phyloP scores from a whole-genome alignment of 2,113 vertebrate genomes.

The Fregetta grallaria region DNA sequence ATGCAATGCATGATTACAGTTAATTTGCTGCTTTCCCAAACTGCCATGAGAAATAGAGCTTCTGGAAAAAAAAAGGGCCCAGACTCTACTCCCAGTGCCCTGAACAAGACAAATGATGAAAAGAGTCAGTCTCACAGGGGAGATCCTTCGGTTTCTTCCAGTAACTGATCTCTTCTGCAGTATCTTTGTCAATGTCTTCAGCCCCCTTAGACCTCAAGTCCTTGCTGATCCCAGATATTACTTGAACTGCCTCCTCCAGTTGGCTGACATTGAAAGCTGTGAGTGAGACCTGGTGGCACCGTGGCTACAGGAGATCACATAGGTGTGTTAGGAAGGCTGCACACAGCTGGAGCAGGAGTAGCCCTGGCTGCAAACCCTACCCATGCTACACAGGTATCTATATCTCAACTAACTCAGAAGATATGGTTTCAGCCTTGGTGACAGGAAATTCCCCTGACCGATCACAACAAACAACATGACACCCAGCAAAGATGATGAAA shows the following conservation, averaged over 20 bases:
- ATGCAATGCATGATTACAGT: not conserved
- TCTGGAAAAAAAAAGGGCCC: not conserved
- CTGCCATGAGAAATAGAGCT: not conserved
- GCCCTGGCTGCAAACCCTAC: not conserved
- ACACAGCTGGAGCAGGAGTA: not conserved
- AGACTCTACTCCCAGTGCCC: not conserved
- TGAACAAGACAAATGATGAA: not conserved
- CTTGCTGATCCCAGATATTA: not conserved
- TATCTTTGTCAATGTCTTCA: not conserved
- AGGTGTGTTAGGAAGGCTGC: not conserved
- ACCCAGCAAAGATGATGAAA: not conserved
- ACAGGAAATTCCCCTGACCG: not conserved
- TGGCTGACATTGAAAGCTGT: not conserved
- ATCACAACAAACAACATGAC: not conserved
- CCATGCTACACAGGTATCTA: not conserved
- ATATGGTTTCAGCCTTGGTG: not conserved
- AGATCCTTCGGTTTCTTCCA: not conserved
- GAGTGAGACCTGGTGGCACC: not conserved
- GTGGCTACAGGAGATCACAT: not conserved
- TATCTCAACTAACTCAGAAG: not conserved
- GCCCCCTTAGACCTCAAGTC: not conserved
- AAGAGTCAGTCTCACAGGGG: not conserved
- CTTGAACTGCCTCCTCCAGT: not conserved
- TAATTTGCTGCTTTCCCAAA: not conserved
- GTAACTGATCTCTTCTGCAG: not conserved